Conservation (phyloP, 1,140 invertebrate genomes). For the Aphelenchoides fujianensis region DNA sequence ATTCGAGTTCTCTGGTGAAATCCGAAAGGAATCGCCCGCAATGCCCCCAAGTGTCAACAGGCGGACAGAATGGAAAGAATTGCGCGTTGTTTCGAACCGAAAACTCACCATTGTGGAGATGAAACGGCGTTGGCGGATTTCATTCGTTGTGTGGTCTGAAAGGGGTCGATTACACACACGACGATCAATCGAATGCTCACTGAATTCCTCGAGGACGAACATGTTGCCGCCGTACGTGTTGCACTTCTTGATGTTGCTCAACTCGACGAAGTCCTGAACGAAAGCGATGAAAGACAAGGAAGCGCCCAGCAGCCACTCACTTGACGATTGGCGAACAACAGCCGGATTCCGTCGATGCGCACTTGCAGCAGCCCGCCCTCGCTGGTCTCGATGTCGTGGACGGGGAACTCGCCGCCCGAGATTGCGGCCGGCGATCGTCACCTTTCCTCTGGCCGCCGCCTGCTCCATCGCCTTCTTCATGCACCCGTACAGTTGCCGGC, state of each 20-base stretch:
- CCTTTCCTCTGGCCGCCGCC: conserved; percentile 78
- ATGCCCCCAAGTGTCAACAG: conserved; percentile 27
- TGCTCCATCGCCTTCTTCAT: conserved; percentile 98
- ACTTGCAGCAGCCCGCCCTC: conserved; percentile 96
- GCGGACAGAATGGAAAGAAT: conserved; percentile 33
- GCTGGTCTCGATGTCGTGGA: conserved; percentile 90
- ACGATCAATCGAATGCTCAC: conserved; percentile 71
- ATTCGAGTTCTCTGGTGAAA: background rate
- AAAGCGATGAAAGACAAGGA: conserved; percentile 23
- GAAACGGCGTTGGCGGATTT: conserved; percentile 91
- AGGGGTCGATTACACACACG: conserved; percentile 52
- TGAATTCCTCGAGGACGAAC: conserved; percentile 97
- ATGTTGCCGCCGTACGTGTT: conserved; percentile 91
- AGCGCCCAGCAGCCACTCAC: conserved; percentile 67
- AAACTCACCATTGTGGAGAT: conserved; percentile 93
- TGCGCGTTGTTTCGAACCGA: background rate
- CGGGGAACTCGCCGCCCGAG: conserved; percentile 96
- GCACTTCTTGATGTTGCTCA: conserved; percentile 98
- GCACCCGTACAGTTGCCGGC: conserved; percentile 94
- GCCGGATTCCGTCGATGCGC: conserved; percentile 95
- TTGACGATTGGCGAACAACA: conserved; percentile 98
- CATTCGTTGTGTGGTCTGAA: conserved; percentile 93
- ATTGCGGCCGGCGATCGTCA: conserved; percentile 67
- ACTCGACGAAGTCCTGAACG: conserved; percentile 97
- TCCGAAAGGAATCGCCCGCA: background rate